phyloP scores from a whole-genome alignment of 2,888 invertebrate genomes.

The Apotomis betuletana region DNA sequence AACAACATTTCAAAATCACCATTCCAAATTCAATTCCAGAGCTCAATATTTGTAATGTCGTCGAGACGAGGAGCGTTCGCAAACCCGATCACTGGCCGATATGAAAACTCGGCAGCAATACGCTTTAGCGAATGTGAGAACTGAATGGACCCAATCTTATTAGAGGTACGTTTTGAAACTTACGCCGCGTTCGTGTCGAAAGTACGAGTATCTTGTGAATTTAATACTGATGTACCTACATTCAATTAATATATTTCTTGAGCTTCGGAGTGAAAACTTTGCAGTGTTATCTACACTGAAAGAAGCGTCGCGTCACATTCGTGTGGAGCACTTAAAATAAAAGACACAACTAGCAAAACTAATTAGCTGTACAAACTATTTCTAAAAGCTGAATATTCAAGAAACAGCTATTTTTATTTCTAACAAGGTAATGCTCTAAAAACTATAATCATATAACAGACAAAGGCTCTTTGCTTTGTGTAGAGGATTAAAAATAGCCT shows the following conservation, averaged over 20 bases:
- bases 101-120: slow-evolving; percentile 61
- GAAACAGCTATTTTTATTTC: too few relatives aligned
- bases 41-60: slow-evolving; percentile 63
- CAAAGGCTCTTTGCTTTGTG: background rate
- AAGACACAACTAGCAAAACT: too few relatives aligned
- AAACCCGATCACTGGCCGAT: slow-evolving; percentile 56
- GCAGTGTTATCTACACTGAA: background rate
- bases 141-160: slow-evolving; percentile 36
- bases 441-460: background rate
- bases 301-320: too few relatives aligned
- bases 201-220: background rate
- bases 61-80: slow-evolving; percentile 48
- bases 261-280: background rate
- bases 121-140: slow-evolving; percentile 46
- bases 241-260: background rate
- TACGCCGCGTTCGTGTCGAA: background rate
- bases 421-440: too few relatives aligned
- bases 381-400: too few relatives aligned
- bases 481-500: background rate
- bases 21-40: slow-evolving; percentile 64
- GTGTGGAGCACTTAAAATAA: too few relatives aligned
- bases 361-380: too few relatives aligned
- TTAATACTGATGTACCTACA: slow-evolving; percentile 9
- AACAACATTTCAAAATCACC: slow-evolving; percentile 55
- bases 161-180: slow-evolving; percentile 29